Evolutionary conservation across 2,888 invertebrate species (phyloP), one percentile per base, ranked within the genome.

Genomic region (Eilema depressum): DNA sequence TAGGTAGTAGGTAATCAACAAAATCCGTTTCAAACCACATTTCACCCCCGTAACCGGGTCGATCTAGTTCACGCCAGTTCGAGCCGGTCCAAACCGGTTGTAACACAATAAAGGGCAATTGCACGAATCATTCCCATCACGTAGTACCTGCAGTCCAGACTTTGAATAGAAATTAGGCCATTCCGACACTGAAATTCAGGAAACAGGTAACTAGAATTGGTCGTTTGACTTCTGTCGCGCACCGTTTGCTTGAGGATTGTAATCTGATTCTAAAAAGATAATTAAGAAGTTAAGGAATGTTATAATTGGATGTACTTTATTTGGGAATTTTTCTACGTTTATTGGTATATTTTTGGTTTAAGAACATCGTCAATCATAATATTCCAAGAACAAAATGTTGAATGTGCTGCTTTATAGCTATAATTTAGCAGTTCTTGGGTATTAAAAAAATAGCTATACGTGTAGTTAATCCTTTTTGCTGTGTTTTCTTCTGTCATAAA

Each of bases 31-130:
- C 69, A 77, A 79, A 75, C 82, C 78, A 79, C 78, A 81, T 77
- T 83, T 77, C 66, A 68, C 78, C 76, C 80, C 75, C 85, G 70
- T 74, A 83, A 81, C 82, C 75, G 80, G 77, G 37, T 26, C 76
- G 69, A 74, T 78, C 73, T 63, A 78, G 81, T 79, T 75, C 71
- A 65, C 75, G 74, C 77, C 74, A 78, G 82, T 79, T 76, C 75
- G 68, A 75, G 70, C 77, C 75, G 70, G 79, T 81, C 74, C 75
- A 81, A 81, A 82, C 84, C 82, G 80, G 85, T 81, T 83, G 86
- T 88, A 89, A 90, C 85, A 87, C 85, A 86, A 91, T 91, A 89
- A 89, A 89, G 83, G 85, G 83, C 87, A 86, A 89, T 82, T 83
- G 84, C 80, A 76, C 81, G 81, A 81, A 70, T 80, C 66, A 89